A percentile compares a stretch with the other conserved stretches of the same genome.
phyloP scores from a whole-genome alignment of 2,888 invertebrate genomes.

The Ophraella communa region DNA sequence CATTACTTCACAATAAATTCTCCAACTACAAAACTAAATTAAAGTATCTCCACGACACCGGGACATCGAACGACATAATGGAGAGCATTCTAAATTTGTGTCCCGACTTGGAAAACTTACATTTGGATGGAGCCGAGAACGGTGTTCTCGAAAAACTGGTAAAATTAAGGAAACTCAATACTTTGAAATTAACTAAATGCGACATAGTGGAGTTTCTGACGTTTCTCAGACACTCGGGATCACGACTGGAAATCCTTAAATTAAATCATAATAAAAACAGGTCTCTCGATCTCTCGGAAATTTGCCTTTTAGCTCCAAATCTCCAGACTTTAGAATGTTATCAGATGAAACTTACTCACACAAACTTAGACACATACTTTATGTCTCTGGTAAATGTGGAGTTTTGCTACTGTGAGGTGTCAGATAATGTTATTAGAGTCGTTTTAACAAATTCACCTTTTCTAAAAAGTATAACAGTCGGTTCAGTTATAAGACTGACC shows the following conservation, averaged over 20 bases:
- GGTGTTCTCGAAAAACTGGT: constrained; percentile 64
- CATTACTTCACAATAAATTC: constrained; percentile 64
- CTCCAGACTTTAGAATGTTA: constrained; percentile 71
- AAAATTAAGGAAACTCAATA: constrained; percentile 63
- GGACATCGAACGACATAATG: constrained; percentile 67
- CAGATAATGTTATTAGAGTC: constrained; percentile 65
- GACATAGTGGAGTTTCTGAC: constrained; percentile 63
- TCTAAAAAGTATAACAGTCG: constrained; percentile 68
- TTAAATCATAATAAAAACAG: constrained; percentile 50
- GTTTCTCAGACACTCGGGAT: constrained; percentile 62
- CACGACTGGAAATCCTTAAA: constrained; percentile 50
- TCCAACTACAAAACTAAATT: constrained; percentile 68
- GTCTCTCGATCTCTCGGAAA: constrained; percentile 50
- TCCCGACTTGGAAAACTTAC: constrained; percentile 69
- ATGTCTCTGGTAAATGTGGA: constrained; percentile 69
- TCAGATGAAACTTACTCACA: constrained; percentile 68
- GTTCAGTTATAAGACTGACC: constrained; percentile 70
- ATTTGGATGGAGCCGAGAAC: constrained; percentile 63
- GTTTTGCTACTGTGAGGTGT: constrained; percentile 70
- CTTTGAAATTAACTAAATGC: constrained; percentile 58
- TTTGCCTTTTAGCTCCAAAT: constrained; percentile 58
- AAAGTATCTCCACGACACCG: constrained; percentile 71
- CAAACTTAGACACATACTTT: constrained; percentile 65
- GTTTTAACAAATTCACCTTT: constrained; percentile 68
- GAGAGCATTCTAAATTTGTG: constrained; percentile 68